These are phyloP conservation scores for Mastacembelus armatus DNA, from an alignment of 2,797 vertebrate species.

Conservation along the genomic window DNA sequence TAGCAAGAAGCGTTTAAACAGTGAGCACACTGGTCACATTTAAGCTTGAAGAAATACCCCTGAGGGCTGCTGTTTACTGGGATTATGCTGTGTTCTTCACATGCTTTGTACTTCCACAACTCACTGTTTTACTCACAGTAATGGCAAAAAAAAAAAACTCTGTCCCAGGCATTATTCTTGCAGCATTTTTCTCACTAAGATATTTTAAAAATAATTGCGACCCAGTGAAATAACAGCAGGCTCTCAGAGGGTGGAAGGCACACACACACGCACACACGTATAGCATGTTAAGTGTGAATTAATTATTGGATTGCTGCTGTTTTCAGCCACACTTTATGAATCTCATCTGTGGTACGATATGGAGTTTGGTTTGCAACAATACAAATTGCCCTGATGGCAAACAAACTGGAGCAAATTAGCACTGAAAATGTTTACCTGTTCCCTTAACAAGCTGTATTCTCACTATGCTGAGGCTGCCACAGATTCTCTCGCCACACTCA, in stretches of 20 bases:
- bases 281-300: conserved; percentile 75
- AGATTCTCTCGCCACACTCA: conserved; percentile 34
- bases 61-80: conserved; percentile 13
- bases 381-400: conserved; percentile 78
- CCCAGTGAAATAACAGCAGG: conserved; percentile 47
- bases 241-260: conserved; percentile 43
- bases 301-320: conserved; percentile 72
- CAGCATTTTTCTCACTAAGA: conserved; percentile 28
- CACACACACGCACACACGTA: conserved; percentile 45
- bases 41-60: neutral
- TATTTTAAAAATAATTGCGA: conserved; percentile 34
- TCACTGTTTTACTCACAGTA: conserved; percentile 24
- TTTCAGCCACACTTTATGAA: conserved; percentile 73
- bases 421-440: conserved; percentile 78
- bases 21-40: neutral
- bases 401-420: conserved; percentile 77
- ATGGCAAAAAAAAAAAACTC: neutral
- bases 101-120: conserved; percentile 5
- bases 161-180: conserved; percentile 25
- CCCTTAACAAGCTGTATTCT: conserved; percentile 70
- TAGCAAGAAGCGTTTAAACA: neutral
- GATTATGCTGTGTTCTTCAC: conserved; percentile 8
- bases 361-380: conserved; percentile 62
- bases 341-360: conserved; percentile 68
- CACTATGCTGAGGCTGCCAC: conserved; percentile 52